Base-by-base conservation (phyloP, 2,797 vertebrate species). In the Menidia menidia region DNA sequence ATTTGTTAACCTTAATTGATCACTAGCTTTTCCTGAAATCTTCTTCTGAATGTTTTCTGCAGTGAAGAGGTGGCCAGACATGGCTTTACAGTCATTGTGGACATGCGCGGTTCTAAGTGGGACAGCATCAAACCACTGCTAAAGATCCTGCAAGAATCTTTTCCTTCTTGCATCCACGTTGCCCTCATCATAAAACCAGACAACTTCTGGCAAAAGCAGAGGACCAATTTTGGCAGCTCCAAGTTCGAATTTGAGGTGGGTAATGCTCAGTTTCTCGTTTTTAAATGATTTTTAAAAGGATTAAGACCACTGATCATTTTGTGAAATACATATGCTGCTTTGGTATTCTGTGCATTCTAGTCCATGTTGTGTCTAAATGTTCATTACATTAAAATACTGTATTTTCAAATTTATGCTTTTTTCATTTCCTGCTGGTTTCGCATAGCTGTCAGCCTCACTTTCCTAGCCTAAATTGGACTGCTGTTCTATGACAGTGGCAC, bases 201-300 rank as follows among this genome's bases (percentile, higher is more conserved):
- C 93, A 99, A 98, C 94, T 99, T 98, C 92, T 99, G 98, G 98
- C 98, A 99, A 91, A 99, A 99, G 84, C 98, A 99, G 91, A 96
- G 97, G 89, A 99, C 97, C 73, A 98, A 99, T 89, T 98, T 98
- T 44, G 98, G 97, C 92, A 99, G 97, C 91, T 97, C 98, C 45
- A 99, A 99, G 87, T 99, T 99, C 88, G 98, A 99, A 89, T 99
- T 99, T 91, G 98, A 99, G 96, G 98, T 98, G 90, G 88, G 87
- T 42, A 56, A 55, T 35, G 6, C 14, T 61, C 15, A 5, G 0
- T 0, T 1, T 31, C 16, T 42, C 13, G 1, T 33, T 12, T 15
- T n/a, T 5, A 1, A 51, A 41, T 57, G 32, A 3, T 50, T 2
- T 16, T 25, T 25, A 25, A 25, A 25, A 59, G 9, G 3, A 25